Conservation (phyloP, 64 coral and sea anemone genomes). For the Actinia tenebrosa region DNA sequence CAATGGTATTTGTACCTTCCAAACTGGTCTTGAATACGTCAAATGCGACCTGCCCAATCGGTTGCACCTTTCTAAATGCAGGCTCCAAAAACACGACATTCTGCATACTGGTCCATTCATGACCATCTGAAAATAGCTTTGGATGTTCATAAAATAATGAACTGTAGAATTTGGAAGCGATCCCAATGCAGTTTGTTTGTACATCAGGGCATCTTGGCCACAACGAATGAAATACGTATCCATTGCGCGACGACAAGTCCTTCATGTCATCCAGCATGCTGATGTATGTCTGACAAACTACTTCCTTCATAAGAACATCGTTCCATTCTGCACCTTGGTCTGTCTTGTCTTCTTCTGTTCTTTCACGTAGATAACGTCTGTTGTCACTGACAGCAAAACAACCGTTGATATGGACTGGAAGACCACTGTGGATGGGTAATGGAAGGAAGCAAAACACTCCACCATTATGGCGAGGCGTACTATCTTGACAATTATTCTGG, state of each 20-base stretch:
- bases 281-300: constrained; percentile 56
- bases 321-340: constrained; percentile 72
- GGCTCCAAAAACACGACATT: constrained; percentile 46
- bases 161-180: constrained; percentile 42
- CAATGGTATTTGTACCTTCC: neutral
- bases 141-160: neutral
- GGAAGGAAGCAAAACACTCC: constrained; percentile 67
- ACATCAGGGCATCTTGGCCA: constrained; percentile 42
- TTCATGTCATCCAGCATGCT: constrained; percentile 52
- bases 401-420: constrained; percentile 80
- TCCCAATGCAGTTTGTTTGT: neutral
- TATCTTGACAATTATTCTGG: too few species aligned
- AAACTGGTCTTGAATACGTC: constrained; percentile 39
- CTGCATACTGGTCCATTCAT: constrained; percentile 27
- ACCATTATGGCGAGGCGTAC: neutral
- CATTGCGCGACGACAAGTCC: neutral
- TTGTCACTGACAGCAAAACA: constrained; percentile 67
- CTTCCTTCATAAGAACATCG: constrained; percentile 54
- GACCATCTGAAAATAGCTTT: constrained; percentile 40
- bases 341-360: constrained; percentile 59
- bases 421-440: constrained; percentile 61
- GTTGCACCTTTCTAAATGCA: constrained; percentile 12
- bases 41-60: constrained; percentile 54
- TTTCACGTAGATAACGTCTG: constrained; percentile 57
- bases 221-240: constrained; percentile 43